Conservation (phyloP, 2,797 vertebrate genomes). For the Morus bassanus region DNA sequence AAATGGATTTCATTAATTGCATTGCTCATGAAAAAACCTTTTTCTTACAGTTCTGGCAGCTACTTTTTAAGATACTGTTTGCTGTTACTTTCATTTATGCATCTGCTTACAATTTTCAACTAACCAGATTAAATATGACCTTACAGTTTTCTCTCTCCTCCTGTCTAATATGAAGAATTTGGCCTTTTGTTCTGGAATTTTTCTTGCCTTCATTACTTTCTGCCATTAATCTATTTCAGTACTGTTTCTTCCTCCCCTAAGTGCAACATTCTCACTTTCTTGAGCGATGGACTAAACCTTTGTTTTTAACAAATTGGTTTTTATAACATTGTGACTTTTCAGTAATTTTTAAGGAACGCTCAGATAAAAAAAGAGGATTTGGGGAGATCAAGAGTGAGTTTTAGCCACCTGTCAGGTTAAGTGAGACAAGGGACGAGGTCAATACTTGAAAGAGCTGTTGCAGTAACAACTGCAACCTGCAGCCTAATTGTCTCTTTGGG, state of each 20-base stretch:
- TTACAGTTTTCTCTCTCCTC: neutral
- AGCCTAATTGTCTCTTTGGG: neutral
- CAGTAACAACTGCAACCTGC: neutral
- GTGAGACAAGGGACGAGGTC: neutral
- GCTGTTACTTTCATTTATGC: neutral
- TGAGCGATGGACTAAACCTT: neutral
- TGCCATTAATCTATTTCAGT: constrained; percentile 11
- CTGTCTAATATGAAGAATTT: neutral
- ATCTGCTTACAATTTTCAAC: neutral
- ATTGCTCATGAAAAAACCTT: neutral
- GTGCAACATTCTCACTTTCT: neutral
- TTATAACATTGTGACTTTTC: neutral
- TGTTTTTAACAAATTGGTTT: constrained; percentile 5
- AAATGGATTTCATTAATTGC: neutral
- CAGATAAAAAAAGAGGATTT: neutral
- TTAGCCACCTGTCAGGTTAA: neutral
- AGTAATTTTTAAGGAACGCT: neutral
- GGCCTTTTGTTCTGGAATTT: constrained; percentile 2
- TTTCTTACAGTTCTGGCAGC: neutral
- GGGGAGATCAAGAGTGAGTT: neutral
- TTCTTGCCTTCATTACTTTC: neutral
- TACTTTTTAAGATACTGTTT: neutral
- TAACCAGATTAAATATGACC: neutral
- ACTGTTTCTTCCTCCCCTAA: neutral
- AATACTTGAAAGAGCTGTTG: neutral